Conservation (phyloP, 2,888 invertebrate species). For the Orchesellides sinensis region DNA sequence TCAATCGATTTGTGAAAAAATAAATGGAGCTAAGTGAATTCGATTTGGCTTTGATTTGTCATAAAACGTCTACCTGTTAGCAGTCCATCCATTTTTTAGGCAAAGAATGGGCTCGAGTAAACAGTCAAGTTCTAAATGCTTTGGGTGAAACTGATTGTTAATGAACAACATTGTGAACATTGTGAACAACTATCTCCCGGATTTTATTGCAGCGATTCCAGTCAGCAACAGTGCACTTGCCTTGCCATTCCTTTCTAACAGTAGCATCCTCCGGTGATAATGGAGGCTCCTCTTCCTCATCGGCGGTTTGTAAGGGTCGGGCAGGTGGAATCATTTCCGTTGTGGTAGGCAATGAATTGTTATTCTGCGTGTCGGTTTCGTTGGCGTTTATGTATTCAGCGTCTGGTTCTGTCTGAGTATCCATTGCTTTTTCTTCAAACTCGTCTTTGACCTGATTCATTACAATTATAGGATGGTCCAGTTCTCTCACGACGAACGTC, state of each 20-base stretch:
- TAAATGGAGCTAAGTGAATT: neutral
- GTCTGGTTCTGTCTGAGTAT: slow-evolving; percentile 6
- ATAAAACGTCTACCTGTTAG: slow-evolving; percentile 18
- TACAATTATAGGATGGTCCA: slow-evolving; percentile 18
- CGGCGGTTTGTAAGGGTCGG: neutral
- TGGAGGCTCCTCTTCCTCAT: slow-evolving; percentile 17
- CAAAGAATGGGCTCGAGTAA: slow-evolving; percentile 34
- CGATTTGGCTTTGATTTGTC: neutral
- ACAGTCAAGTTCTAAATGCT: slow-evolving; percentile 49
- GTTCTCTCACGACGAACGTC: slow-evolving; percentile 23
- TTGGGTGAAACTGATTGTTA: slow-evolving; percentile 30
- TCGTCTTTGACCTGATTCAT: slow-evolving; percentile 38
- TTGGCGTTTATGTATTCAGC: slow-evolving; percentile 24
- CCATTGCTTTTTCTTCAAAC: neutral
- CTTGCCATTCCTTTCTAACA: slow-evolving; percentile 54
- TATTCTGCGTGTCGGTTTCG: neutral
- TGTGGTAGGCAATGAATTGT: neutral
- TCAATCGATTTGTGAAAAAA: neutral
- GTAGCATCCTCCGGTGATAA: slow-evolving; percentile 36
- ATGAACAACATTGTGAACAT: too few relatives aligned
- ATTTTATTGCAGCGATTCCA: slow-evolving; percentile 58
- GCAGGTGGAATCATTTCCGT: neutral
- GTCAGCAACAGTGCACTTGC: slow-evolving; percentile 19
- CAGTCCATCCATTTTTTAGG: slow-evolving; percentile 55
- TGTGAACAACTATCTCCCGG: slow-evolving; percentile 24